Evolutionary conservation across 1,140 invertebrate species (phyloP).

Genomic region (Myzus persicae): DNA sequence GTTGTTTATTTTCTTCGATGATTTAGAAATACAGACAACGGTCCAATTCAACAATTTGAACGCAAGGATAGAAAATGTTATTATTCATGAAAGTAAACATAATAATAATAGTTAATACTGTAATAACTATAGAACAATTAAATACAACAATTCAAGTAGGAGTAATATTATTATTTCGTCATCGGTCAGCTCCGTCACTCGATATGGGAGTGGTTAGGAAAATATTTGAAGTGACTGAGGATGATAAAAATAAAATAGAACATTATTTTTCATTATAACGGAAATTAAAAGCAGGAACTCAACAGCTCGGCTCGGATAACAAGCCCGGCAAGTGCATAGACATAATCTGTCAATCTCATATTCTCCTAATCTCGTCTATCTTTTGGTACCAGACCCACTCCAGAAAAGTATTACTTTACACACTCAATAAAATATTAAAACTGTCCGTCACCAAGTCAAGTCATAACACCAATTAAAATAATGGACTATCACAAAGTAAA

Average conservation of each 20-base stretch:
- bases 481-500: not conserved
- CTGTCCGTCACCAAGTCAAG: too few species aligned
- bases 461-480: not conserved
- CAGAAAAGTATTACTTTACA: not conserved
- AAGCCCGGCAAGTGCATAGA: not conserved
- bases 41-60: not conserved
- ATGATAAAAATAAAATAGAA: not conserved
- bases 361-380: too few species aligned
- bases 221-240: not conserved
- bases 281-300: not conserved
- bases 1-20: not conserved
- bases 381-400: too few species aligned
- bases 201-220: not conserved
- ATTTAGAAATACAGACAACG: not conserved
- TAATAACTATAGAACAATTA: not conserved
- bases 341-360: not conserved
- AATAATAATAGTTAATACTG: not conserved
- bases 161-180: not conserved
- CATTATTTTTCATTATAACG: not conserved
- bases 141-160: not conserved
- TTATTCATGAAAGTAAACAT: not conserved
- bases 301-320: not conserved
- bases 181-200: not conserved
- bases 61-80: not conserved
- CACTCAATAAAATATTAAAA: not conserved